Evolutionary conservation across 2,888 invertebrate genomes (phyloP), one percentile per base, ranked within the genome.

Genomic region (Hylaea fasciaria): DNA sequence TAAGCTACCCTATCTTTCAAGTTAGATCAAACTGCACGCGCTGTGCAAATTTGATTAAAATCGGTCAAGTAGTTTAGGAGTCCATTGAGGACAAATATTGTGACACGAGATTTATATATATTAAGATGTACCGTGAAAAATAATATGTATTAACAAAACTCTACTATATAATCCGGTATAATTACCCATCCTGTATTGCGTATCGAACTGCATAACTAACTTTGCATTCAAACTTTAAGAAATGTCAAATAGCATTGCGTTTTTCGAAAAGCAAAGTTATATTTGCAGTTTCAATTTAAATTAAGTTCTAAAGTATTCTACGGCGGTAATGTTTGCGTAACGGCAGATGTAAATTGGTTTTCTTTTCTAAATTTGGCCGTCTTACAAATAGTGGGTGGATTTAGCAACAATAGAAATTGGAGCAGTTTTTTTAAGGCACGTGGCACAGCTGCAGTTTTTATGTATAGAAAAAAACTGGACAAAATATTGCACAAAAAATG

Each of bases 191-290:
- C 48, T 29, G 35, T 57, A 57, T 53, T 10, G 39, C 46, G 35
- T 47, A 17, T 1, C 39, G 17, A 13, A 17, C 45, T 10, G 17
- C n/a, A 51, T 35, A 39, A 39, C 13, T 14, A 54, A 44, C 37
- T 51, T 54, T 43, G 56, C 37, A 14, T 22, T 50, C 37, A 28
- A 14, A 29, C 40, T 54, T 1, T 57, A 60, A 56, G 60, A 58
- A 63, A 60, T 55, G 49, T 56, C 58, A 53, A 63, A 45, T 63
- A 28, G 22, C 53, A 41, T 48, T 51, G 53, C 39, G 50, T 64
- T 61, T 59, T 68, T 46, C n/a, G 39, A 44, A 62, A 57, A 45
- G 57, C 66, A 62, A 74, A 65, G 28, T 65, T 72, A 64, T 40
- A 14, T 65, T 66, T 69, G 65, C 66, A 9, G 46, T 43, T 57